Evolutionary conservation across 2,113 vertebrate genomes (phyloP), one percentile per base, ranked within the genome.

Genomic region (Zosterops pallidus): DNA sequence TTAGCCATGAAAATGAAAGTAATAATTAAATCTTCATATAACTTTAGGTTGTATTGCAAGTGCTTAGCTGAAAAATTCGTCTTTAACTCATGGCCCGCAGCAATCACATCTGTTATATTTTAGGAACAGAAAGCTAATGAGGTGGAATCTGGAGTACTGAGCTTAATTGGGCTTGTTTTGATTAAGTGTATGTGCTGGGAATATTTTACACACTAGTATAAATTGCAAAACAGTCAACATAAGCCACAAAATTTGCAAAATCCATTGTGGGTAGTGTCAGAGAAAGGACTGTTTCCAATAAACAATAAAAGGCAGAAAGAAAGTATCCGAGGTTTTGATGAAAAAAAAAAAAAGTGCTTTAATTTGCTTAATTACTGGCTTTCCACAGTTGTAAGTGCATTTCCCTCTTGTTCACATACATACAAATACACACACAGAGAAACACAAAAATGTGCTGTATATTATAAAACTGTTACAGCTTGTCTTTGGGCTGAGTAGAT

Each of bases 111-210:
- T 98, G 98, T 98, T 98, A 97, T 98, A 98, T 98, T 98, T 98
- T 98, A 98, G 98, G 97, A 98, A 98, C 96, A 98, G 97, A 97
- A 98, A 98, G 97, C 97, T 98, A 98, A 98, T 98, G 98, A 98
- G 97, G 97, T 98, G 97, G 98, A 98, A 98, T 98, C 96, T 97
- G 95, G 97, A 98, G 97, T 98, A 97, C 97, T 97, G 98, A 98
- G 98, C 97, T 98, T 98, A 98, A 98, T 98, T 98, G 98, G 98
- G 97, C 97, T 98, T 98, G 97, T 98, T 98, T 98, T 98, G 98
- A 98, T 98, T 98, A 98, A 98, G 97, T 97, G 94, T 97, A 98
- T 98, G 98, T 98, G 98, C 98, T 97, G 97, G 97, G 98, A 98
- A 98, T 98, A 97, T 98, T 98, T 97, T 97, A 98, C 96, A 97